Evolutionary conservation across 2,113 vertebrate genomes (phyloP), one percentile per base, ranked within the genome.

Genomic region (Nycticebus coucang): DNA sequence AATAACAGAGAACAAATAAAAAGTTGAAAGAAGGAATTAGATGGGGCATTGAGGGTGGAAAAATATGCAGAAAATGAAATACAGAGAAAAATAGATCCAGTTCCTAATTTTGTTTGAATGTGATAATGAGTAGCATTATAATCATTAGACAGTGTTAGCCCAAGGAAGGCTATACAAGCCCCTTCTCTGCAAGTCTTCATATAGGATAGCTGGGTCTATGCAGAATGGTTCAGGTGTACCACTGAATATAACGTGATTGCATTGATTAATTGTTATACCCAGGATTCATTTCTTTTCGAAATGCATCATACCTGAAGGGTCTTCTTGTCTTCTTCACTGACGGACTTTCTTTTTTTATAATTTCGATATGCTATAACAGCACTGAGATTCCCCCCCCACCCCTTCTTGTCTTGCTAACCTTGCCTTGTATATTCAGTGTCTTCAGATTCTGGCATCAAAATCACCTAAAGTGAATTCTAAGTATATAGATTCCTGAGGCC

Each of bases 51-150:
- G 53, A 91, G 30, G 30, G 57, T 75, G 60, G 24, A 89, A 93
- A 87, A 82, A 87, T 74, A 7, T 86, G 69, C 35, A 95, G 64
- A 72, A 94, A 68, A n/a, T 68, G 41, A 93, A 93, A 85, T 66
- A 21, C 13, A 41, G 33, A 82, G 6, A 28, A 87, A 33, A 57
- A 93, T n/a, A 68, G 50, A 79, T 41, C 21, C 75, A 64, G 26
- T 82, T 93, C 28, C 45, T 75, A 19, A 77, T 64, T 81, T 72
- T 82, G 15, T 26, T 22, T 41, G 35, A 91, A 68, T 74, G 24
- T 59, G 55, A 59, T 77, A 55, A 33, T 37, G 80, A 57, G 75
- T 86, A 66, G 77, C 33, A 71, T 28, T 59, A 45, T 28, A 89
- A 62, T 92, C 33, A 89, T 91, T 94, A 69, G 60, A 78, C 77